Evolutionary conservation across 2,113 vertebrate species (phyloP).

Genomic region (Neomonachus schauinslandi): DNA sequence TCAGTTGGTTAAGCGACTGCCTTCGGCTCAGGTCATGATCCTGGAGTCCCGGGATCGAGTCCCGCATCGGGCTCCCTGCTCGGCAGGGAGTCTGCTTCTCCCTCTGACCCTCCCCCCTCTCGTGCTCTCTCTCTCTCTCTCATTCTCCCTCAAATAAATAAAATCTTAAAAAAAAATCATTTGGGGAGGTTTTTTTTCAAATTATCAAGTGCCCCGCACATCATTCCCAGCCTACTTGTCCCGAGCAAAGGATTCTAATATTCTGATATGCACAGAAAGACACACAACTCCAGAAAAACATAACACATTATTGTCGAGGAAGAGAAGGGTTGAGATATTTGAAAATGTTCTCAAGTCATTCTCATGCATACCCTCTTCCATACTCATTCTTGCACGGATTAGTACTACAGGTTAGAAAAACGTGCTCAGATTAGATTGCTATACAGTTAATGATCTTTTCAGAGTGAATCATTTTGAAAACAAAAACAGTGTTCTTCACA

Average conservation of each 20-base stretch:
- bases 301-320: neutral
- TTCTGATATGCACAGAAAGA: neutral
- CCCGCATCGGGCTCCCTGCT: too few species aligned
- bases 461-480: neutral
- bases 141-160: too few species aligned
- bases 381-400: neutral
- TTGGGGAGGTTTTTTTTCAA: neutral
- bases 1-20: too few species aligned
- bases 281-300: neutral
- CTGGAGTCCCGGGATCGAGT: too few species aligned
- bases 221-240: neutral
- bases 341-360: neutral
- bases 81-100: too few species aligned
- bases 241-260: neutral
- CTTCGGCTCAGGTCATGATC: too few species aligned
- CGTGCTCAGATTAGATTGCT: neutral
- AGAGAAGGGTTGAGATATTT: neutral
- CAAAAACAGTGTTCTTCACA: neutral
- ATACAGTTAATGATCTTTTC: neutral
- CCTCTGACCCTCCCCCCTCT: too few species aligned
- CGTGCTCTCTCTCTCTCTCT: too few species aligned
- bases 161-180: neutral
- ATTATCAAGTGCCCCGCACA: neutral
- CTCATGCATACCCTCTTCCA: neutral
- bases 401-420: neutral